These are phyloP conservation scores for Nycticryphes semicollaris DNA, from an alignment of 2,113 vertebrate genomes.

Conservation along the genomic window DNA sequence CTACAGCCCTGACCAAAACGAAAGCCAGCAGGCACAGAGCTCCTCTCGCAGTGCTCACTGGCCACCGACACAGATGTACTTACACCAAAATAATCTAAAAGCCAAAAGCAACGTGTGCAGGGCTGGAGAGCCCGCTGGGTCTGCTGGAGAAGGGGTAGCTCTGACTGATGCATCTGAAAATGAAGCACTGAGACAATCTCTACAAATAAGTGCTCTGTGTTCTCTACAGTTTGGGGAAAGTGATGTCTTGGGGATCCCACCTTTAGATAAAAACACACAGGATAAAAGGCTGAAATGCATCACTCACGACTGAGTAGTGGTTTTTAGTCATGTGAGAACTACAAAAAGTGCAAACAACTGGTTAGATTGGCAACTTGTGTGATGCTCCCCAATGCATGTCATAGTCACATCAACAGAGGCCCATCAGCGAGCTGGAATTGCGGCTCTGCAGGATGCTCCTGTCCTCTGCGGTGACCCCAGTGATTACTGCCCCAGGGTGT, in stretches of 20 bases:
- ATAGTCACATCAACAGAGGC: background rate
- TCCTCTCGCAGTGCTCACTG: background rate
- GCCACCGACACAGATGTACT: background rate
- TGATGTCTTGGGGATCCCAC: background rate
- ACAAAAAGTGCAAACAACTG: background rate
- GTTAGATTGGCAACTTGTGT: background rate
- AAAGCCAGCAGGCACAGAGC: background rate
- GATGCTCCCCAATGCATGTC: background rate
- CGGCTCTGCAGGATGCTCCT: background rate
- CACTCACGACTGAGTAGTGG: background rate
- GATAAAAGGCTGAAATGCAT: background rate
- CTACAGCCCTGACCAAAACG: background rate
- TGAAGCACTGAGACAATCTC: background rate
- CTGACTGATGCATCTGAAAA: background rate
- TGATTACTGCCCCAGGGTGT: background rate
- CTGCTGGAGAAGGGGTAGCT: background rate
- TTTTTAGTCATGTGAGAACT: background rate
- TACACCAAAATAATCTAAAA: background rate
- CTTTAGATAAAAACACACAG: background rate
- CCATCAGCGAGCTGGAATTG: background rate
- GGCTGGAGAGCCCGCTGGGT: background rate
- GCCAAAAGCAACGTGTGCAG: accelerated
- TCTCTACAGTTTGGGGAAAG: background rate
- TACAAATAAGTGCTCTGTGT: background rate
- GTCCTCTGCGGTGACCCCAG: background rate